A percentile compares a stretch with the other conserved stretches of the same genome.
Conservation (phyloP, 2,888 invertebrate species). For the Ectemnius continuus region DNA sequence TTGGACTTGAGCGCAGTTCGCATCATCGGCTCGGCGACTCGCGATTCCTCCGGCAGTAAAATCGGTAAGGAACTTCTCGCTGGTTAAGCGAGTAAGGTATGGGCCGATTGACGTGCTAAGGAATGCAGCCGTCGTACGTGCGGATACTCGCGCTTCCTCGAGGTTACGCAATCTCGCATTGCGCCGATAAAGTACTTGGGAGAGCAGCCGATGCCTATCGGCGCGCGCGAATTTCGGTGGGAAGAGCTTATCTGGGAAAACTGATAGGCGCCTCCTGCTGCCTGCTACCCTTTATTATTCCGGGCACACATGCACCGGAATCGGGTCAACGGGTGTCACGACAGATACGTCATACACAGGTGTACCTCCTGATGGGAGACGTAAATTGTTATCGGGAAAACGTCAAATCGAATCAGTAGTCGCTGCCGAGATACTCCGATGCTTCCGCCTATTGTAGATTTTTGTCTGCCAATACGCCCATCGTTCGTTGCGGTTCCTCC, state of each 20-base stretch:
- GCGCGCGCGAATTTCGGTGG: constrained; percentile 5
- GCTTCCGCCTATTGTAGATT: constrained; percentile 33
- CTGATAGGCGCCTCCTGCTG: constrained; percentile 29
- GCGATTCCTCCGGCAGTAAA: too few species aligned
- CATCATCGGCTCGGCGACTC: too few species aligned
- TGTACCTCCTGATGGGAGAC: constrained; percentile 39
- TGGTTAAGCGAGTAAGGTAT: too few species aligned
- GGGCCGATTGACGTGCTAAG: not conserved
- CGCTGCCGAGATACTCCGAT: constrained; percentile 30
- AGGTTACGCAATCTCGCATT: constrained; percentile 29
- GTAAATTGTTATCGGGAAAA: constrained; percentile 56
- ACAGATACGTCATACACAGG: constrained; percentile 36
- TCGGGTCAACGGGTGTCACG: constrained; percentile 49
- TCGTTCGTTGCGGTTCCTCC: not conserved
- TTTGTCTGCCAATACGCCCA: constrained; percentile 12
- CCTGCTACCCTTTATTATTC: constrained; percentile 37
- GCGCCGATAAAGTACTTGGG: constrained; percentile 34
- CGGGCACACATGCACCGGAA: constrained; percentile 41
- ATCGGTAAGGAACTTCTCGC: too few species aligned
- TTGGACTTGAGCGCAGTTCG: too few species aligned
- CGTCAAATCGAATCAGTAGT: constrained; percentile 48
- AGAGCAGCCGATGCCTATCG: constrained; percentile 15
- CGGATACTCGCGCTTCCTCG: constrained; percentile 25
- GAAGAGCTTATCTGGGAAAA: constrained; percentile 44
- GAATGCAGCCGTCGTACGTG: constrained; percentile 27